These are phyloP conservation scores for Trissoscelio sp. DNA, from an alignment of 2,888 invertebrate genomes.

Conservation along the genomic window DNA sequence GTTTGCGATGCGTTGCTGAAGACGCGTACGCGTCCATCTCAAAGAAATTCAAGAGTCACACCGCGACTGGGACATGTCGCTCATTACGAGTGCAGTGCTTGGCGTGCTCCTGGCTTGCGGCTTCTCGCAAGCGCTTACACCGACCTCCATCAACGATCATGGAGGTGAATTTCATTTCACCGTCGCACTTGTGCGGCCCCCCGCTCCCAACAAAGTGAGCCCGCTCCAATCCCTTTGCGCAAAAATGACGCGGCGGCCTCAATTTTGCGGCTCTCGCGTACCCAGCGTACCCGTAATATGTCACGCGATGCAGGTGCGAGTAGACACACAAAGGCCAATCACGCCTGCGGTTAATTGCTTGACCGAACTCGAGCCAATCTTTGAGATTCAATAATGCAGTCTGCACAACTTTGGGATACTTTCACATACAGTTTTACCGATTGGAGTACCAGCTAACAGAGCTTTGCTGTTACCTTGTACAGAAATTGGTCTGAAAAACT, in stretches of 20 bases:
- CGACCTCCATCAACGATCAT: slow-evolving; percentile 81
- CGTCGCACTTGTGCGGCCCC: slow-evolving; percentile 1
- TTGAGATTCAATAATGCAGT: background rate
- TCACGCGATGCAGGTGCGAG: slow-evolving; percentile 65
- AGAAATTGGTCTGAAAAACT: no score
- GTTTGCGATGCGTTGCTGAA: slow-evolving; percentile 74
- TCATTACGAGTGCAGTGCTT: slow-evolving; percentile 77
- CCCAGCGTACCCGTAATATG: slow-evolving; percentile 22
- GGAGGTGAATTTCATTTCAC: slow-evolving; percentile 79
- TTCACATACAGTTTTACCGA: background rate
- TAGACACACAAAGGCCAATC: slow-evolving; percentile 43
- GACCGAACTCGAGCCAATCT: slow-evolving; percentile 4
- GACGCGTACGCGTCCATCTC: slow-evolving; percentile 37
- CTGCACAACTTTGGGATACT: background rate
- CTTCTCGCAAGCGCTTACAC: slow-evolving; percentile 78
- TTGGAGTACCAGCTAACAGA: background rate
- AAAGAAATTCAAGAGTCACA: slow-evolving; percentile 34
- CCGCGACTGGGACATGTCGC: slow-evolving; percentile 74
- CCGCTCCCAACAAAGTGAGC: no score
- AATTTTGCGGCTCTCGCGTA: slow-evolving; percentile 22
- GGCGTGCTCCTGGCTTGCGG: slow-evolving; percentile 77
- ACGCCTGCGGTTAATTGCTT: slow-evolving; percentile 41
- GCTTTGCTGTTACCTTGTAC: background rate
- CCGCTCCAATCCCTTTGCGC: slow-evolving; percentile 23
- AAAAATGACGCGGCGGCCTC: slow-evolving; percentile 59